phyloP scores from a whole-genome alignment of 2,888 invertebrate genomes.

The Thereva nobilitata region DNA sequence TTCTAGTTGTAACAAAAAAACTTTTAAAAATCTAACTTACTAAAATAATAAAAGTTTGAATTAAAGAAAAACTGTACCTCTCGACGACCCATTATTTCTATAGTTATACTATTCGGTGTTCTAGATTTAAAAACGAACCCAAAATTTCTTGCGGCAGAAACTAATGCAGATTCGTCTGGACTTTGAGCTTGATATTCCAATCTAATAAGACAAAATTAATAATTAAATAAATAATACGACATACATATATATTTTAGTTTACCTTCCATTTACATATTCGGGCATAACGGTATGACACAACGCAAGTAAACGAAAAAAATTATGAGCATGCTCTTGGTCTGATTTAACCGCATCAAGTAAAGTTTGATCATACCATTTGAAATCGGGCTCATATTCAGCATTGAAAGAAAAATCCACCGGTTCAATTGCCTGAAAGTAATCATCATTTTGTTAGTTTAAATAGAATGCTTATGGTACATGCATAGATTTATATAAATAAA shows the following conservation, averaged over 20 bases:
- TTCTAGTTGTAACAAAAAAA: no score
- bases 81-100: constrained; percentile 80
- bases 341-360: constrained; percentile 81
- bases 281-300: constrained; percentile 99
- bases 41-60: background rate
- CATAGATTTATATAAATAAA: no score
- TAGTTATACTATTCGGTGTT: constrained; percentile 89
- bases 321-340: constrained; percentile 75
- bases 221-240: background rate
- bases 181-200: constrained; percentile 81
- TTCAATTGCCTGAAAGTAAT: constrained; percentile 67
- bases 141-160: constrained; percentile 97
- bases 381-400: constrained; percentile 86
- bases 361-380: constrained; percentile 90
- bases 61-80: constrained; percentile 61
- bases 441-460: no score
- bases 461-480: no score
- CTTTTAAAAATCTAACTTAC: no score
- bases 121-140: constrained; percentile 97
- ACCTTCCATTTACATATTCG: constrained; percentile 81
- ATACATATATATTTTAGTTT: constrained; percentile 30
- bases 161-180: constrained; percentile 96
- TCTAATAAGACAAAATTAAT: constrained; percentile 35
- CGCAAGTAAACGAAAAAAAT: constrained; percentile 90
- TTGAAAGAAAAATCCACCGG: constrained; percentile 94